Conservation (phyloP, 2,888 invertebrate species). For the Ennomos fuscantarius region DNA sequence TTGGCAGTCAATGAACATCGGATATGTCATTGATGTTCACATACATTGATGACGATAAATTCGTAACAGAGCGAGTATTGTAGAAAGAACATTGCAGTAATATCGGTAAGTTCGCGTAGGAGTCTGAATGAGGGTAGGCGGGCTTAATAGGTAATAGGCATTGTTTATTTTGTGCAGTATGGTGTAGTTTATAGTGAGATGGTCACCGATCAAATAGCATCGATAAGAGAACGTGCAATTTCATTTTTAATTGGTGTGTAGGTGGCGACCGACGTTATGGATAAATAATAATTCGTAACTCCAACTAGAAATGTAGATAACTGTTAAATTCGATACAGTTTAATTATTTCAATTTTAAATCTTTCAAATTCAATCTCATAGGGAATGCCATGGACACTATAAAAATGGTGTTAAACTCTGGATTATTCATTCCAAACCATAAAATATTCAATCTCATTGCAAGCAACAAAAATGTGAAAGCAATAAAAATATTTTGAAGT, state of each 20-base stretch:
- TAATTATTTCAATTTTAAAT: too few relatives aligned
- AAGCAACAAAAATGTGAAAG: too few relatives aligned
- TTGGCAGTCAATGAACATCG: too few relatives aligned
- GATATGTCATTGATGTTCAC: too few relatives aligned
- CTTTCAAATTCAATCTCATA: too few relatives aligned
- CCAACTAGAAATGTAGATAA: not conserved
- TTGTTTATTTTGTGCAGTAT: conserved; percentile 57
- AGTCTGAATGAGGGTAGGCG: conserved; percentile 41
- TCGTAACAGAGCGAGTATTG: conserved; percentile 52
- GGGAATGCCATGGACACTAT: too few relatives aligned
- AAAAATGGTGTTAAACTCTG: too few relatives aligned
- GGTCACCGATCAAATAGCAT: conserved; percentile 26
- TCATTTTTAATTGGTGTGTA: conserved; percentile 29
- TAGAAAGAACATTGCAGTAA: conserved; percentile 35
- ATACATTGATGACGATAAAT: conserved; percentile 35
- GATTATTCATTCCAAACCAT: too few relatives aligned
- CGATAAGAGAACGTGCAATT: conserved; percentile 24
- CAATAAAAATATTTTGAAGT: too few relatives aligned
- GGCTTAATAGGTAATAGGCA: conserved; percentile 54
- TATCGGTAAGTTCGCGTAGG: conserved; percentile 34
- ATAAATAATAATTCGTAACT: not conserved
- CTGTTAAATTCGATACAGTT: too few relatives aligned
- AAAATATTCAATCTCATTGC: too few relatives aligned
- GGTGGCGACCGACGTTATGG: not conserved
- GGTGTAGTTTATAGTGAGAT: conserved; percentile 38